A percentile compares a stretch with the other conserved stretches of the same genome.
These are phyloP conservation scores for Neolamprologus tretocephalus DNA, from an alignment of 2,113 vertebrate genomes.

Conservation along the genomic window DNA sequence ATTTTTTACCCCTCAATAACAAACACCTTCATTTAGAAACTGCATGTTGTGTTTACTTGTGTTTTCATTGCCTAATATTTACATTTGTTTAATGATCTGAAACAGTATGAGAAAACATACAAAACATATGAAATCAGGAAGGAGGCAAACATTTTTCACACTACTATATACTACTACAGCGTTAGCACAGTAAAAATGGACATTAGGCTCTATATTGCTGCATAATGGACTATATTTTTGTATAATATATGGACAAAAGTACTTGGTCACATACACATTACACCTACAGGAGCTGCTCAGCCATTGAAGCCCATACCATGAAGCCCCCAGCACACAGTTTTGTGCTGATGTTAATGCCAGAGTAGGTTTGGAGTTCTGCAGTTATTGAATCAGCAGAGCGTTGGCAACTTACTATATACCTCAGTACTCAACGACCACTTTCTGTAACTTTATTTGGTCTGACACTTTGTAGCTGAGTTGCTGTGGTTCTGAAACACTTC, in stretches of 20 bases:
- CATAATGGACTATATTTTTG: not conserved
- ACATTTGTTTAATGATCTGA: not conserved
- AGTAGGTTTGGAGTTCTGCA: not conserved
- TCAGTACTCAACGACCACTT: not conserved
- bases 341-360: not conserved
- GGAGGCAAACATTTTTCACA: not conserved
- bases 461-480: not conserved
- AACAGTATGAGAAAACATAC: not conserved
- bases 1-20: not conserved
- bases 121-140: not conserved
- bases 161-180: not conserved
- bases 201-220: not conserved
- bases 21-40: not conserved
- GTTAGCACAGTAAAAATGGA: not conserved
- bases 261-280: not conserved
- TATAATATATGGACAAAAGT: not conserved
- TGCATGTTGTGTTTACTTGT: not conserved
- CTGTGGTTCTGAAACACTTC: not conserved
- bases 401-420: not conserved
- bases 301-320: not conserved
- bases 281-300: not conserved
- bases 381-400: not conserved
- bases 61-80: not conserved
- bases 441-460: not conserved
- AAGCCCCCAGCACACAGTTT: not conserved